Percentiles rank a stretch among this genome's conserved stretches.
These are phyloP conservation scores for Pegea sp. DNA, from an alignment of 23 tunicate genomes.

Conservation along the genomic window DNA sequence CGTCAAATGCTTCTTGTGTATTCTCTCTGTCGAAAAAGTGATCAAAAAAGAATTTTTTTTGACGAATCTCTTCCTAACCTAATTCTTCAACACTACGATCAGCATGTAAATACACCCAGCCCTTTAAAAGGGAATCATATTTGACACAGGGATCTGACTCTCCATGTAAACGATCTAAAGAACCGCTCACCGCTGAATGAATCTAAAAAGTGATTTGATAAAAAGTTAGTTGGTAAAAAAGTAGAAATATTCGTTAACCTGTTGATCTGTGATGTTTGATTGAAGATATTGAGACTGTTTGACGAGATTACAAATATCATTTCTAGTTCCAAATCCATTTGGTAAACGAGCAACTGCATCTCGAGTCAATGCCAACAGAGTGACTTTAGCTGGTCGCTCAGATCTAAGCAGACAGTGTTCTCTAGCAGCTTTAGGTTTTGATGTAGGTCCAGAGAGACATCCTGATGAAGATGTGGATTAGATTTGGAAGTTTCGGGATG, in stretches of 20 bases:
- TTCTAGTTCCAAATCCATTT: constrained; percentile 18
- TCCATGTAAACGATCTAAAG: constrained; percentile 31
- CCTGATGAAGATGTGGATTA: constrained; percentile 5
- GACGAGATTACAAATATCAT: constrained; percentile 13
- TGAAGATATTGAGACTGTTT: constrained; percentile 40
- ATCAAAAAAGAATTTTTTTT: no score
- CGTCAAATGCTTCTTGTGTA: no score
- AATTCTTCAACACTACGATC: constrained; percentile 20
- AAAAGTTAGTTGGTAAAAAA: no score
- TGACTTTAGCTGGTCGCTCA: constrained; percentile 45
- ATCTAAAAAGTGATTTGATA: constrained; percentile 22
- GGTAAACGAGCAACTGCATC: constrained; percentile 47
- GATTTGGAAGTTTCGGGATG: background rate
- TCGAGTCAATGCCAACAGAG: constrained; percentile 31
- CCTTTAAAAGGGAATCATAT: constrained; percentile 10
- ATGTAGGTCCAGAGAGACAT: constrained; percentile 19
- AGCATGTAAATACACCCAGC: constrained; percentile 32
- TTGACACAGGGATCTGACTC: constrained; percentile 44
- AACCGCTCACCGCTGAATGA: constrained; percentile 46
- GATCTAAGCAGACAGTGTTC: constrained; percentile 33
- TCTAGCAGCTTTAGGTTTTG: constrained; percentile 26
- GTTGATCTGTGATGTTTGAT: constrained; percentile 14
- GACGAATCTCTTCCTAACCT: no score
- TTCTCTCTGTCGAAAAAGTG: no score
- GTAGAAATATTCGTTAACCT: no score